Evolutionary conservation across 2,113 vertebrate genomes (phyloP).

Genomic region (Heterochromis multidens): DNA sequence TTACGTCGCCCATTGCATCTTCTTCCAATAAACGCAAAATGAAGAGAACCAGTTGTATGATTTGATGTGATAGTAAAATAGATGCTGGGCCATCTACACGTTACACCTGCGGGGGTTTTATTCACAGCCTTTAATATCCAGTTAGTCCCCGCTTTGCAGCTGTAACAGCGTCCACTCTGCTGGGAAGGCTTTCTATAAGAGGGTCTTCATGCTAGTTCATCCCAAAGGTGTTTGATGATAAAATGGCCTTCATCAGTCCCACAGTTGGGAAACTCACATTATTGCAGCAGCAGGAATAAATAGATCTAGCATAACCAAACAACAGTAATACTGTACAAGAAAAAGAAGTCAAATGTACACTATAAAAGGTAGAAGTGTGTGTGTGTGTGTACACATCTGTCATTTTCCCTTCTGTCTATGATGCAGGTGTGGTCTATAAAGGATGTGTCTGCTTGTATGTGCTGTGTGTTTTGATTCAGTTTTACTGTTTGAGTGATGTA

Average conservation of each 20-base stretch:
- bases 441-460: constrained; percentile 3
- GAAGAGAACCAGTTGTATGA: too few relatives aligned
- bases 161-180: neutral
- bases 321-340: too few relatives aligned
- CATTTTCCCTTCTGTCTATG: neutral
- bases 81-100: neutral
- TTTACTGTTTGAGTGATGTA: neutral
- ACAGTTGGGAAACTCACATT: too few relatives aligned
- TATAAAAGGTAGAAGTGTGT: too few relatives aligned
- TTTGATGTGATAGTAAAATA: neutral
- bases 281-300: too few relatives aligned
- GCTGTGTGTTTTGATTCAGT: neutral
- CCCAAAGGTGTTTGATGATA: too few relatives aligned
- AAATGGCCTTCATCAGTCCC: too few relatives aligned
- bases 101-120: neutral
- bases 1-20: too few relatives aligned
- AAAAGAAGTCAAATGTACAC: too few relatives aligned
- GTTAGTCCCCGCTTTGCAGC: fast-evolving
- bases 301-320: too few relatives aligned
- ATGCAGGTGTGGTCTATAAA: constrained; percentile 30
- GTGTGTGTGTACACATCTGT: constrained; percentile 26
- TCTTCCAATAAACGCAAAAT: too few relatives aligned
- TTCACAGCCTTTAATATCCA: fast-evolving
- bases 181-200: neutral
- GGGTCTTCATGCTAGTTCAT: neutral